Evolutionary conservation across 2,113 vertebrate genomes (phyloP), one percentile per base, ranked within the genome.

Genomic region (Psilopsiagon aurifrons): DNA sequence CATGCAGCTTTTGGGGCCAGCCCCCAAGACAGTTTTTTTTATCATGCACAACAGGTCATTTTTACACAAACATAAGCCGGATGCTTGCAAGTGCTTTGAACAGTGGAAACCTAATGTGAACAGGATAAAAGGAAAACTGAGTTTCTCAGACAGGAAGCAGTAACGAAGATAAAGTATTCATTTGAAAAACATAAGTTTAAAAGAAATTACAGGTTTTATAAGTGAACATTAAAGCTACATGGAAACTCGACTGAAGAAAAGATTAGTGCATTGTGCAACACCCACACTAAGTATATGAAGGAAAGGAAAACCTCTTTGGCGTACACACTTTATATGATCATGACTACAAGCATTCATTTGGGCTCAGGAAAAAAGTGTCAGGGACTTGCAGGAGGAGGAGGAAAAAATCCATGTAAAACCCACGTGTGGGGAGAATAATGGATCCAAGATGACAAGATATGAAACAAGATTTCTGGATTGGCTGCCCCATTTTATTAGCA

Each of bases 171-270:
- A 51, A 77, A 91, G 9, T 35, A 67, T 51, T 88, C 15, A 86
- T 54, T 63, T 31, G 52, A 92, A 94, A 94, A 57, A 86, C 7
- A 1, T 27, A 90, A 33, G 59, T 54, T 86, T 81, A 67, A 90
- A 85, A 92, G 44, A 92, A 94, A 95, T 93, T 86, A 92, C 27
- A 86, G 71, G 67, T 90, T 96, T 96, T 92, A 88, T 24, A 95
- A 83, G 37, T 47, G 73, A 83, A 27, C 51, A 70, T 80, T 93
- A 92, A 89, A 95, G 71, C 59, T 90, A 37, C 59, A 77, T 39
- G 31, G 43, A 91, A 96, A 70, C n/a, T 55, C 63, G 79, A 28
- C 8, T 2, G 19, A 95, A 90, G 24, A 90, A 90, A 94, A 94
- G 51, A 94, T 78, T 39, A 90, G 74, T 52, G 83, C 80, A 94